Percentiles rank a stretch among this genome's conserved stretches.
Conservation (phyloP, 2,797 vertebrate genomes). For the Alcedo quadribrachys region DNA sequence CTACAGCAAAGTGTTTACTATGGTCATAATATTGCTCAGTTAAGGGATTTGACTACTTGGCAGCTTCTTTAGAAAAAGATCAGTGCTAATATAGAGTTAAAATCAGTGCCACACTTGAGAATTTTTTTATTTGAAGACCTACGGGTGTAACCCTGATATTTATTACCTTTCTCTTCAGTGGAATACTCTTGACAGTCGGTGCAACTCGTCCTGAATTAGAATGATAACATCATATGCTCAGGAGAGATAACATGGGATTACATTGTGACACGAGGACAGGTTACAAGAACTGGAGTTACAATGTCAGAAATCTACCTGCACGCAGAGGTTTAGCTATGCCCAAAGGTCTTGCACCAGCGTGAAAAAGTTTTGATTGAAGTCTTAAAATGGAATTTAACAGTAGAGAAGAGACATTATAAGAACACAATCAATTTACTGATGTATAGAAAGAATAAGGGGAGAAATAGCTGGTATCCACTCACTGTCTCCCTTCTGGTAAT, state of each 20-base stretch:
- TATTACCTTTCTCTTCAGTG: neutral
- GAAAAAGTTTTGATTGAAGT: neutral
- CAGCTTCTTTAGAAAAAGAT: neutral
- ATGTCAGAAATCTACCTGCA: neutral
- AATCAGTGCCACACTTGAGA: fast-evolving
- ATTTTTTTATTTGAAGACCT: neutral
- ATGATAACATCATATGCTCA: neutral
- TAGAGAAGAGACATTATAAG: neutral
- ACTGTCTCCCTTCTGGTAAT: neutral
- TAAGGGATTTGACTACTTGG: neutral
- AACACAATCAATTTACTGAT: neutral
- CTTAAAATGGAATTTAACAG: neutral
- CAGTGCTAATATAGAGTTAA: neutral
- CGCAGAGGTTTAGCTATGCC: neutral
- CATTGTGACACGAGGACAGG: neutral
- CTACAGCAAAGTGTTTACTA: neutral
- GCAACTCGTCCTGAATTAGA: neutral
- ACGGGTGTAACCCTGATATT: neutral
- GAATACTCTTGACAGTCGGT: neutral
- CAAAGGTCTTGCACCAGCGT: neutral
- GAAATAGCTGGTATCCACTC: neutral
- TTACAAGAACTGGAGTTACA: neutral
- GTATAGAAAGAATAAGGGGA: neutral
- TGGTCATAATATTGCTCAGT: neutral
- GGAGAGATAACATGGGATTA: neutral